Conservation (phyloP, 2,888 invertebrate species). For the Odontothrips loti region DNA sequence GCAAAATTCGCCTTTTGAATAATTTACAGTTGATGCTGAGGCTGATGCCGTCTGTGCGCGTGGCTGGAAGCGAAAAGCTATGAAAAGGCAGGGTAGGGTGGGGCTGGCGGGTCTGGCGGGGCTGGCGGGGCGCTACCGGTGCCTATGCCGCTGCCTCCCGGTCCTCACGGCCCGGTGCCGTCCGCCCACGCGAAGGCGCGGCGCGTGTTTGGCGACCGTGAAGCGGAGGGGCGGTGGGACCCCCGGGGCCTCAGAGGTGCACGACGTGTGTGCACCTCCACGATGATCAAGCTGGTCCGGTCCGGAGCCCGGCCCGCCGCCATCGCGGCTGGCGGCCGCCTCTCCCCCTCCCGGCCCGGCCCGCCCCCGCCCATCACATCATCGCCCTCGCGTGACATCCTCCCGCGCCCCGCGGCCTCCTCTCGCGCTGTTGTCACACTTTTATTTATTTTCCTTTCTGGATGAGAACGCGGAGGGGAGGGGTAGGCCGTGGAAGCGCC, state of each 20-base stretch:
- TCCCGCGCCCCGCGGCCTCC: no score
- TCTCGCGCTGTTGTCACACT: no score
- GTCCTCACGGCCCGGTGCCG: no score
- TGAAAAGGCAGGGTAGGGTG: neutral
- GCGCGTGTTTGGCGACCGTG: no score
- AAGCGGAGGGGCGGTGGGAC: neutral
- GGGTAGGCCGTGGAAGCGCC: neutral
- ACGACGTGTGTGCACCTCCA: neutral
- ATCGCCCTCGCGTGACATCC: no score
- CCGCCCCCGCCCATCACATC: neutral
- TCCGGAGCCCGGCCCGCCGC: no score
- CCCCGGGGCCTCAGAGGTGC: no score
- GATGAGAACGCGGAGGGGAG: neutral
- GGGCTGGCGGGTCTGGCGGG: neutral
- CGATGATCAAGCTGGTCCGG: no score
- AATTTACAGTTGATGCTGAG: constrained; percentile 9
- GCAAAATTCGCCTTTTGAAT: neutral
- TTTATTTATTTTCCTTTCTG: no score
- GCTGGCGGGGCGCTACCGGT: neutral
- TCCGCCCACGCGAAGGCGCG: no score
- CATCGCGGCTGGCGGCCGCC: no score
- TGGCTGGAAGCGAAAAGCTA: neutral
- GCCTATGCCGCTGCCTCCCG: no score
- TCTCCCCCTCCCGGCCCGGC: neutral
- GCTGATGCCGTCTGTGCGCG: neutral